Conservation (phyloP, 1,140 invertebrate genomes). For the Charaxes varanes region DNA sequence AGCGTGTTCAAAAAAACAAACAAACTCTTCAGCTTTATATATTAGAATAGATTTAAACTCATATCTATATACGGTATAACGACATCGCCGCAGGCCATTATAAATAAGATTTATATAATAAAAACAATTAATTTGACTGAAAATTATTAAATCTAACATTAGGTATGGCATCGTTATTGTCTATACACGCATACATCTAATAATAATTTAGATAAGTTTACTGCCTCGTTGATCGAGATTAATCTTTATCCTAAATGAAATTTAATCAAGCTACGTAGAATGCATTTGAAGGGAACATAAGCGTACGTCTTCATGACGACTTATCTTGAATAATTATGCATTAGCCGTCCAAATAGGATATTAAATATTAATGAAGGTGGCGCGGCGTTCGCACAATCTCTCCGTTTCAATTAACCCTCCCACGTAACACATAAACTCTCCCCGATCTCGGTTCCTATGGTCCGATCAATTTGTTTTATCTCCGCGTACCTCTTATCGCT, state of each 20-base stretch:
- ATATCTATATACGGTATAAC: no score
- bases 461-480: slow-evolving; percentile 68
- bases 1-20: no score
- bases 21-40: no score
- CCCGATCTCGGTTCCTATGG: slow-evolving; percentile 33
- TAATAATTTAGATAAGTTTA: no score
- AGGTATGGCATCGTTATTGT: no score
- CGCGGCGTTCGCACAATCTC: slow-evolving; percentile 49
- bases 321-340: slow-evolving; percentile 47
- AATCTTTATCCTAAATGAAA: slow-evolving; percentile 1
- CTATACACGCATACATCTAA: no score
- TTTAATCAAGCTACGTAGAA: slow-evolving; percentile 7
- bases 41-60: no score
- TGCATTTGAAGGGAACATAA: slow-evolving; percentile 10
- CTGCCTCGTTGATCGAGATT: background rate
- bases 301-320: slow-evolving; percentile 18
- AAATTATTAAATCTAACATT: no score
- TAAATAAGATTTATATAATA: no score
- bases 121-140: no score
- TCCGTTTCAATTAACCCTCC: slow-evolving; percentile 58
- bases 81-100: no score
- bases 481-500: slow-evolving; percentile 48
- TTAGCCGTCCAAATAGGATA: slow-evolving; percentile 28
- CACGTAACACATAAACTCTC: slow-evolving; percentile 49
- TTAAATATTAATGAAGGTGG: slow-evolving; percentile 53